A percentile compares a stretch with the other conserved stretches of the same genome.
phyloP scores from a whole-genome alignment of 92 coral and sea anemone genomes.

The Zoanthus sociatus region DNA sequence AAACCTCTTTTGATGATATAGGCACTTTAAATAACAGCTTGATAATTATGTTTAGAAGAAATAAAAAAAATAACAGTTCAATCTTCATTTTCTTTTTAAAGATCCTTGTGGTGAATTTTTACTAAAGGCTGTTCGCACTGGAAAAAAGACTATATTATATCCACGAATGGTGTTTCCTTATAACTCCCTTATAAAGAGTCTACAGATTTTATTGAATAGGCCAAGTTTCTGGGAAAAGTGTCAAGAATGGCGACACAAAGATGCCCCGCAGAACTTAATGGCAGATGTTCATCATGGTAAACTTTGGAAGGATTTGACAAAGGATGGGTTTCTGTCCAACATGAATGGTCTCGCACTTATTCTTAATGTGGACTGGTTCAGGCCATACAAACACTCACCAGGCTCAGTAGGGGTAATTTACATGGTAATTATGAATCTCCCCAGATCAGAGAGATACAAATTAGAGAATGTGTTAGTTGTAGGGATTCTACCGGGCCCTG shows the following conservation, averaged over 20 bases:
- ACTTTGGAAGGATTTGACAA: constrained; percentile 57
- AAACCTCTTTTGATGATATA: too few relatives aligned
- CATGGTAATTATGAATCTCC: constrained; percentile 61
- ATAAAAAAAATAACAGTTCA: too few relatives aligned
- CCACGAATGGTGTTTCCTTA: constrained; percentile 70
- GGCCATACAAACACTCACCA: constrained; percentile 72
- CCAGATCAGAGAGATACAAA: constrained; percentile 14
- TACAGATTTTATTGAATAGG: constrained; percentile 49
- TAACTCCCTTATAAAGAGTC: constrained; percentile 40
- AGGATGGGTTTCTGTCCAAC: constrained; percentile 41
- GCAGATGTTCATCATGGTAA: constrained; percentile 65
- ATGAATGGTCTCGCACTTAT: constrained; percentile 57
- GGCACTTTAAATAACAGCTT: too few relatives aligned
- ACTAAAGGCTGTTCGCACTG: constrained; percentile 63
- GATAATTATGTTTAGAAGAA: too few relatives aligned
- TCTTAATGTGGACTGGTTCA: constrained; percentile 75
- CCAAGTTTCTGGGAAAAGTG: constrained; percentile 65
- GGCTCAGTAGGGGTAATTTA: constrained; percentile 76
- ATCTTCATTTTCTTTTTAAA: constrained; percentile 3
- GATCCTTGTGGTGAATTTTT: constrained; percentile 70
- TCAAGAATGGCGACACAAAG: constrained; percentile 54
- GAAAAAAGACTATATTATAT: constrained; percentile 53
- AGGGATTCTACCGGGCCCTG: constrained; percentile 80
- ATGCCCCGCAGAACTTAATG: not conserved
- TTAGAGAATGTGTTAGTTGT: constrained; percentile 56